These are phyloP conservation scores for Lomographa bimaculata DNA, from an alignment of 2,888 invertebrate species.

Conservation along the genomic window DNA sequence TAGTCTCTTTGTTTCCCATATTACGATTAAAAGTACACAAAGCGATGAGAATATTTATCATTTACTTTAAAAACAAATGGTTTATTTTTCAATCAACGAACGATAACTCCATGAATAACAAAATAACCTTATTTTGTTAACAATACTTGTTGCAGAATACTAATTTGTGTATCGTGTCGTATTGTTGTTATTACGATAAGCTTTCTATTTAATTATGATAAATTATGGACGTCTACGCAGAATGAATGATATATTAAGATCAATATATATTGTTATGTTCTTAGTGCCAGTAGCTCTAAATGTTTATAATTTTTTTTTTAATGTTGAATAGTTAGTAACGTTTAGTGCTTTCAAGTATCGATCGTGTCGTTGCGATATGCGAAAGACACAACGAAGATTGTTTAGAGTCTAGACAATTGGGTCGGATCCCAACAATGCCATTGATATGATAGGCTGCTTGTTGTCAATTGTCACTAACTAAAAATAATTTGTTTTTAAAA, in stretches of 20 bases:
- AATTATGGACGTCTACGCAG: not conserved
- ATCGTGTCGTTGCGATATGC: slow-evolving; percentile 21
- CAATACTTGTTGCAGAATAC: too few species aligned
- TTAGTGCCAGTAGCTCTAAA: too few species aligned
- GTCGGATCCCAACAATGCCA: slow-evolving; percentile 18
- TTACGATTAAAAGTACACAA: slow-evolving; percentile 3
- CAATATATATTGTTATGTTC: slow-evolving; percentile 35
- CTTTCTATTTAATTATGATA: not conserved
- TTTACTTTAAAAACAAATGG: slow-evolving; percentile 8
- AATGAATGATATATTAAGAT: slow-evolving; percentile 45
- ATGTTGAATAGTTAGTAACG: slow-evolving; percentile 18
- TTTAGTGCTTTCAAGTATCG: slow-evolving; percentile 3
- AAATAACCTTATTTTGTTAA: slow-evolving; percentile 2
- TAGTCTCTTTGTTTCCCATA: slow-evolving; percentile 6
- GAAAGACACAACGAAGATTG: slow-evolving; percentile 18
- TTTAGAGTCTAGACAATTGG: slow-evolving; percentile 17
- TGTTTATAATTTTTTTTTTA: too few species aligned
- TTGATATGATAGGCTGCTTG: slow-evolving; percentile 8
- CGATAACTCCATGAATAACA: slow-evolving; percentile 4
- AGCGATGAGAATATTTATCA: slow-evolving; percentile 9
- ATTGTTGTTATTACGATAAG: too few species aligned
- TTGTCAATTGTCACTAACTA: slow-evolving; percentile 1
- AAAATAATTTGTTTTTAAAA: slow-evolving; percentile 4
- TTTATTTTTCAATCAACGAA: slow-evolving; percentile 15
- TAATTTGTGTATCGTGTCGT: too few species aligned